These are phyloP conservation scores for Scaptomyza tumidula DNA, from an alignment of 2,888 invertebrate species.

Conservation along the genomic window DNA sequence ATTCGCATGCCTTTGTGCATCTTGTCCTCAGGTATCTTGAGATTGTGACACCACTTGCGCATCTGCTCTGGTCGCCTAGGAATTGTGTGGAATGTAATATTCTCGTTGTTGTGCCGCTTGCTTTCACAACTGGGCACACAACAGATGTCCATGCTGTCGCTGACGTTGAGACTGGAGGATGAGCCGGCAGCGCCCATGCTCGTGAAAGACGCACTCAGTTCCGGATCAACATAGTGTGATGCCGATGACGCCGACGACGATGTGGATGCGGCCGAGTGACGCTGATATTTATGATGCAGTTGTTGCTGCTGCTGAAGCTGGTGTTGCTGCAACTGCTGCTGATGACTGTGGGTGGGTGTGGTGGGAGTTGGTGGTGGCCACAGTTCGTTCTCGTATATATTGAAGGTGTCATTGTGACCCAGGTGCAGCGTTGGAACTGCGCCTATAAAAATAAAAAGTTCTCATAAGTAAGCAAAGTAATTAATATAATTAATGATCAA, in stretches of 20 bases:
- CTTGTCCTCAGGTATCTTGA: constrained; percentile 74
- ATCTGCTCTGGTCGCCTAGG: constrained; percentile 80
- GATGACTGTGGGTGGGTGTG: constrained; percentile 37
- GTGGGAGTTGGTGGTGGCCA: constrained; percentile 77
- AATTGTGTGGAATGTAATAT: constrained; percentile 80
- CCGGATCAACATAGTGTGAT: constrained; percentile 67
- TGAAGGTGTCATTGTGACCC: constrained; percentile 80
- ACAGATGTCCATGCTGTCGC: constrained; percentile 75
- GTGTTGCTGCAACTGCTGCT: constrained; percentile 40
- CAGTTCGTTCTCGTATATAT: constrained; percentile 81
- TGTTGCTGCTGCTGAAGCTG: constrained; percentile 47
- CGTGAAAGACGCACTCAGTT: constrained; percentile 53
- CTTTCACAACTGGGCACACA: constrained; percentile 80
- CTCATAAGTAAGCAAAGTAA: background rate
- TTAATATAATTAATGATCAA: background rate
- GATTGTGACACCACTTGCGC: constrained; percentile 81
- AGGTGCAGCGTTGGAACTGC: constrained; percentile 80
- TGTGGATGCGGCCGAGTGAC: constrained; percentile 71
- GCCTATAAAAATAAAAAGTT: constrained; percentile 45
- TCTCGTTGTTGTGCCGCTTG: constrained; percentile 78
- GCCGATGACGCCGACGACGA: constrained; percentile 71
- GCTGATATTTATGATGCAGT: constrained; percentile 60
- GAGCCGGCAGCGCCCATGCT: constrained; percentile 42
- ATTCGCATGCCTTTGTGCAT: constrained; percentile 81
- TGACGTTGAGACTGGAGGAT: constrained; percentile 54